Percentiles rank a stretch among this genome's conserved stretches.
phyloP scores from a whole-genome alignment of 2,888 invertebrate species.

The Drosophila dives region DNA sequence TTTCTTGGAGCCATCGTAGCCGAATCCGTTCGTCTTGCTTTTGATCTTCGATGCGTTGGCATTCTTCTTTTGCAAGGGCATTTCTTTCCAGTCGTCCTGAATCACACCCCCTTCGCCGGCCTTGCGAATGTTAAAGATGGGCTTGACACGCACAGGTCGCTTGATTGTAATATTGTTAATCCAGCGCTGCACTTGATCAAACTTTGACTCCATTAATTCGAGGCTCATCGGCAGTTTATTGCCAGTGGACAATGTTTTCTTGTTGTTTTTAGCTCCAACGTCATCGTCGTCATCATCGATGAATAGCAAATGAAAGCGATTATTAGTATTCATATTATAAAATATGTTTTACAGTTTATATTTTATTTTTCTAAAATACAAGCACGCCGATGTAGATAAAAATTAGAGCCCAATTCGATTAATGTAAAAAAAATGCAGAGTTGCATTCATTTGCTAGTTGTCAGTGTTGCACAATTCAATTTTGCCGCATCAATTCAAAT shows the following conservation, averaged over 20 bases:
- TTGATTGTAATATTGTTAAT: not conserved
- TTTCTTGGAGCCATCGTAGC: slow-evolving; percentile 24
- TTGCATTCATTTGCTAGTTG: not conserved
- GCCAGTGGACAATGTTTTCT: not conserved
- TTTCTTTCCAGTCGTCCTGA: slow-evolving; percentile 35
- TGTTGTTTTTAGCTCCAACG: not conserved
- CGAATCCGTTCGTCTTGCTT: not conserved
- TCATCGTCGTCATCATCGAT: slow-evolving; percentile 37
- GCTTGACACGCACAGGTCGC: slow-evolving; percentile 25
- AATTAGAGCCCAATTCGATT: too few relatives aligned
- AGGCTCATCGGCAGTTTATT: too few relatives aligned
- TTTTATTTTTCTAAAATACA: too few relatives aligned
- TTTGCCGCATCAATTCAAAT: not conserved
- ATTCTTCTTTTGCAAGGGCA: slow-evolving; percentile 36
- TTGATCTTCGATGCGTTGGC: not conserved
- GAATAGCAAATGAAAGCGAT: slow-evolving; percentile 43
- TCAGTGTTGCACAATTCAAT: not conserved
- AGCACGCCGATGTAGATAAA: too few relatives aligned
- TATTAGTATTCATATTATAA: slow-evolving; percentile 29
- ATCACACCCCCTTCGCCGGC: slow-evolving; percentile 39
- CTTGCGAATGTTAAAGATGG: slow-evolving; percentile 45
- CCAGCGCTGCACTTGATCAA: not conserved
- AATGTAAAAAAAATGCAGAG: too few relatives aligned
- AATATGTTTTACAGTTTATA: slow-evolving; percentile 1
- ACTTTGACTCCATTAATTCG: not conserved